phyloP scores from a whole-genome alignment of 2,888 invertebrate genomes.

The Muscina levida region DNA sequence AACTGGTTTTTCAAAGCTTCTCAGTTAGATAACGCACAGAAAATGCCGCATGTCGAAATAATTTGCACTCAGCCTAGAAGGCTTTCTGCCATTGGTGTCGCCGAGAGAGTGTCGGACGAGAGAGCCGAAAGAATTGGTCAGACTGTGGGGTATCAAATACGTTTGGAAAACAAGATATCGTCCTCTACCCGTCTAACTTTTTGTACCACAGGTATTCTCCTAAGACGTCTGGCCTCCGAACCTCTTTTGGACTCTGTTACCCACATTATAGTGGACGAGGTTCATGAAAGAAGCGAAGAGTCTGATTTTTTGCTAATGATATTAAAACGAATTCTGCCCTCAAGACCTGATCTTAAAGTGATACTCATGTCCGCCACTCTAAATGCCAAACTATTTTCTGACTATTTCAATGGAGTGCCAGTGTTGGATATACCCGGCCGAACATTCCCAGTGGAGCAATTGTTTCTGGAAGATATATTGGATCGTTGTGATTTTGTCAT shows the following conservation, averaged over 20 bases:
- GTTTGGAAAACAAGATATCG: slow-evolving; percentile 89
- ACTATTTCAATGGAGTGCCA: slow-evolving; percentile 90
- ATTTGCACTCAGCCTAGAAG: slow-evolving; percentile 95
- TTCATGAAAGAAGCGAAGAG: slow-evolving; percentile 94
- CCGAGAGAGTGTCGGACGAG: slow-evolving; percentile 94
- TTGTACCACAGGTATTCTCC: slow-evolving; percentile 95
- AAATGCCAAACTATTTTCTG: slow-evolving; percentile 90
- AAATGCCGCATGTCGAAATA: slow-evolving; percentile 87
- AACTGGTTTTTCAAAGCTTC: slow-evolving; percentile 84
- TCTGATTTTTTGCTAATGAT: slow-evolving; percentile 94
- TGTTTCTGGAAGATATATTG: slow-evolving; percentile 90
- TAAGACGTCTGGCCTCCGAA: slow-evolving; percentile 91
- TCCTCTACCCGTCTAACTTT: slow-evolving; percentile 90
- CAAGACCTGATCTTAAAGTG: slow-evolving; percentile 88
- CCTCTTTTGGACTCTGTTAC: slow-evolving; percentile 88
- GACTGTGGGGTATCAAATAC: slow-evolving; percentile 85
- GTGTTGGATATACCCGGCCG: slow-evolving; percentile 90
- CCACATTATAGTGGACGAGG: slow-evolving; percentile 94
- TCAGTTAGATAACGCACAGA: slow-evolving; percentile 74
- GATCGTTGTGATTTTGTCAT: slow-evolving; percentile 83
- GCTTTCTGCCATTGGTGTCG: slow-evolving; percentile 94
- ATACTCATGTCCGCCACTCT: slow-evolving; percentile 97
- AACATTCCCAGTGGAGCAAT: slow-evolving; percentile 91
- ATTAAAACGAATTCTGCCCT: slow-evolving; percentile 86
- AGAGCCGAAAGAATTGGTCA: slow-evolving; percentile 84